These are phyloP conservation scores for Camarhynchus parvulus DNA, from an alignment of 2,113 vertebrate species.

Conservation along the genomic window DNA sequence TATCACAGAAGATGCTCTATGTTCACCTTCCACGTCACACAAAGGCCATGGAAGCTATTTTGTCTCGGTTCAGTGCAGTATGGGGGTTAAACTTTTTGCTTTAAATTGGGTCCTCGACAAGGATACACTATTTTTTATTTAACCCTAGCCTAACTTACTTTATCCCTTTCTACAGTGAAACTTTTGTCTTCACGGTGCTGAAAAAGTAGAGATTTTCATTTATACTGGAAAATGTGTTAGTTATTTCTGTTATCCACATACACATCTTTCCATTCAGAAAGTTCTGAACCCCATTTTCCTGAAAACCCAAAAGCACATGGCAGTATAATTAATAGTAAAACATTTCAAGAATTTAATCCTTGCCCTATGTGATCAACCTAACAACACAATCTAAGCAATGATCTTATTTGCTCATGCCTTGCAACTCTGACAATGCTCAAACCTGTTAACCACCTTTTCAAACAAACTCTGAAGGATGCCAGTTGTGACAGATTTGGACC, in stretches of 20 bases:
- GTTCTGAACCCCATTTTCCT: background rate
- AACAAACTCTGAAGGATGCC: conserved; percentile 74
- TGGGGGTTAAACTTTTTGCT: conserved; percentile 59
- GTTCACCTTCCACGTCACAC: conserved; percentile 58
- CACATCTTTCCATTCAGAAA: background rate
- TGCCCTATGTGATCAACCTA: background rate
- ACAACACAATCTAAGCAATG: background rate
- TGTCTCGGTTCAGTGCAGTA: conserved; percentile 24
- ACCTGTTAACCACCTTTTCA: conserved; percentile 71
- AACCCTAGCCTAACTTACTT: conserved; percentile 34
- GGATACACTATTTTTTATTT: conserved; percentile 44
- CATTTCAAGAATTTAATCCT: background rate
- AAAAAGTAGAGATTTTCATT: background rate
- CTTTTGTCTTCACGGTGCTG: background rate
- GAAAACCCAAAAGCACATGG: background rate
- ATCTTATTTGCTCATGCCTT: conserved; percentile 51
- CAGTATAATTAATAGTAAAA: background rate
- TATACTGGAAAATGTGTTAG: background rate
- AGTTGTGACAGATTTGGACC: conserved; percentile 79
- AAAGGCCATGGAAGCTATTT: conserved; percentile 57
- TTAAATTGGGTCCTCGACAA: conserved; percentile 59
- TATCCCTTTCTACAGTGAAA: background rate
- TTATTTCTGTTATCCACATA: background rate
- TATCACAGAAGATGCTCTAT: conserved; percentile 65
- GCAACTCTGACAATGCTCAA: conserved; percentile 40